Conservation (phyloP, 2,113 vertebrate species). For the Riparia riparia region DNA sequence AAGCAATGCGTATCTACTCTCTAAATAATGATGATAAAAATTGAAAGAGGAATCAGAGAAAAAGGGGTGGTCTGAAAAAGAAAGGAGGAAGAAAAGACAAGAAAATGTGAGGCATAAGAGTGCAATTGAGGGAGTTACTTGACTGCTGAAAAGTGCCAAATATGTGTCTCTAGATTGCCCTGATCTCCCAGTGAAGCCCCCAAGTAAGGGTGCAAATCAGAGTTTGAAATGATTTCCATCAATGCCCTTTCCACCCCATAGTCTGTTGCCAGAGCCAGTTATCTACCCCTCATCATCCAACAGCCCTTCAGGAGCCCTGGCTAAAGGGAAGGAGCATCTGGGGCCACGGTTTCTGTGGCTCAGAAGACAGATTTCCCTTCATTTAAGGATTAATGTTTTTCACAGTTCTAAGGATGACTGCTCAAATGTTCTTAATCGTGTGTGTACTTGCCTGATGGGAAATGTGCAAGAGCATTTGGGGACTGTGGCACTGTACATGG, state of each 20-base stretch:
- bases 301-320: neutral
- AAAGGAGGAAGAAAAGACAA: neutral
- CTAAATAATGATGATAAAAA: neutral
- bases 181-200: neutral
- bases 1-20: rapidly evolving
- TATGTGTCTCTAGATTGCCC: neutral
- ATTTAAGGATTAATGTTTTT: conserved; percentile 42
- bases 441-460: conserved; percentile 37
- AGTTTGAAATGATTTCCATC: neutral
- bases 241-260: neutral
- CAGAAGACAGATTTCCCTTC: conserved; percentile 11
- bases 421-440: conserved; percentile 23
- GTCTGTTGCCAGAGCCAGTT: neutral
- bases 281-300: neutral
- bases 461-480: conserved; percentile 16
- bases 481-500: conserved; percentile 30
- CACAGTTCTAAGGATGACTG: conserved; percentile 37
- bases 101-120: neutral
- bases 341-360: neutral
- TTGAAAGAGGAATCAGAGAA: neutral
- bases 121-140: neutral
- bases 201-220: neutral
- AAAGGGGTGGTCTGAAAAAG: neutral
- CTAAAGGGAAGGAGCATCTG: neutral
- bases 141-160: neutral